Evolutionary conservation across 2,888 invertebrate genomes (phyloP).

Genomic region (Hydrotaea cyrtoneurina): DNA sequence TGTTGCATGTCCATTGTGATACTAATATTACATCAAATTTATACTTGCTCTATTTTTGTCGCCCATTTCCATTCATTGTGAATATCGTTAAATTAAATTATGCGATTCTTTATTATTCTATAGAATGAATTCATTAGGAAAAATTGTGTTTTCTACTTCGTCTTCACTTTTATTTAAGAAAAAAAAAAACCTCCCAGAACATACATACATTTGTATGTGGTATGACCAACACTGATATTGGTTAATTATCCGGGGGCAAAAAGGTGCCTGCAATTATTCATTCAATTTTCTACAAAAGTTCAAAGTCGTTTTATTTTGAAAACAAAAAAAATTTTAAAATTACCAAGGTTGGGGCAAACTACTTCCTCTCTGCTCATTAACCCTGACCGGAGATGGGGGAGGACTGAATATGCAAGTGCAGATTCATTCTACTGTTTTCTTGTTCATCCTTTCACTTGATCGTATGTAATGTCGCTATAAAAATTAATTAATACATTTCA

Average conservation of each 20-base stretch:
- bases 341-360: too few relatives aligned
- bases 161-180: neutral
- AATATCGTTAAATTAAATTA: conserved; percentile 31
- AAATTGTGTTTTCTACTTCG: neutral
- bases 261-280: neutral
- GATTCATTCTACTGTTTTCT: too few relatives aligned
- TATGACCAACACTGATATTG: neutral
- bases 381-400: too few relatives aligned
- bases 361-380: too few relatives aligned
- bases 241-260: neutral
- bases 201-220: too few relatives aligned
- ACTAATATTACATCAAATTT: conserved; percentile 30
- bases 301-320: neutral
- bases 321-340: too few relatives aligned
- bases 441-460: too few relatives aligned
- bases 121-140: conserved; percentile 33
- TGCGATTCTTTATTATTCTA: conserved; percentile 35
- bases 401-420: too few relatives aligned
- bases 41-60: conserved; percentile 30
- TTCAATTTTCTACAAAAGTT: neutral
- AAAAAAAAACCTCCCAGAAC: neutral
- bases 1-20: neutral
- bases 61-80: neutral
- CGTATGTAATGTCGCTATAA: too few relatives aligned
- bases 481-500: too few relatives aligned